Conservation (phyloP, 2,888 invertebrate genomes). For the Achlya flavicornis region DNA sequence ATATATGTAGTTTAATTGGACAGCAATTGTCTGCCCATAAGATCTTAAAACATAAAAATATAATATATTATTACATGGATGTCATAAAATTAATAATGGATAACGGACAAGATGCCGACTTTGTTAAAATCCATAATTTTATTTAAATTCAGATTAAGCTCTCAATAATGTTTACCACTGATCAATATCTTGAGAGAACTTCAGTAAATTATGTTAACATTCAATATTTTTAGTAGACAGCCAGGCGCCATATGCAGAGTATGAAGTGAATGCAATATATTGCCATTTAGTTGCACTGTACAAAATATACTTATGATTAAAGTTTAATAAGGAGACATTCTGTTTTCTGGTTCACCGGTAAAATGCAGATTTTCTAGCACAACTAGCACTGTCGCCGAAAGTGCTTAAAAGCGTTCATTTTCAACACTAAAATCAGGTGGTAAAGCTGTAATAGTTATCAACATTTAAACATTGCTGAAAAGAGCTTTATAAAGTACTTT, state of each 20-base stretch:
- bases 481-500: background rate
- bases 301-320: too few species aligned
- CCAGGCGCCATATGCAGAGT: background rate
- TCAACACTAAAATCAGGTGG: too few species aligned
- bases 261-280: background rate
- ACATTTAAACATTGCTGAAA: background rate
- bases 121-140: background rate
- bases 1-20: background rate
- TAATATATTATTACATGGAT: background rate
- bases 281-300: too few species aligned
- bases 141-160: background rate
- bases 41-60: background rate
- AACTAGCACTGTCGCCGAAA: too few species aligned
- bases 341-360: too few species aligned
- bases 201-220: background rate
- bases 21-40: background rate
- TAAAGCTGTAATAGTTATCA: too few species aligned
- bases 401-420: too few species aligned
- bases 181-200: background rate
- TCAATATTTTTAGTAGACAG: background rate
- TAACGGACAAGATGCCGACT: background rate
- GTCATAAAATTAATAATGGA: background rate
- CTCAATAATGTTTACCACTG: conserved; percentile 8
- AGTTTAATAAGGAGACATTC: background rate
- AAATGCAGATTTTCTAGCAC: too few species aligned